phyloP scores from a whole-genome alignment of 2,888 invertebrate genomes.

The Zonitis immaculata region DNA sequence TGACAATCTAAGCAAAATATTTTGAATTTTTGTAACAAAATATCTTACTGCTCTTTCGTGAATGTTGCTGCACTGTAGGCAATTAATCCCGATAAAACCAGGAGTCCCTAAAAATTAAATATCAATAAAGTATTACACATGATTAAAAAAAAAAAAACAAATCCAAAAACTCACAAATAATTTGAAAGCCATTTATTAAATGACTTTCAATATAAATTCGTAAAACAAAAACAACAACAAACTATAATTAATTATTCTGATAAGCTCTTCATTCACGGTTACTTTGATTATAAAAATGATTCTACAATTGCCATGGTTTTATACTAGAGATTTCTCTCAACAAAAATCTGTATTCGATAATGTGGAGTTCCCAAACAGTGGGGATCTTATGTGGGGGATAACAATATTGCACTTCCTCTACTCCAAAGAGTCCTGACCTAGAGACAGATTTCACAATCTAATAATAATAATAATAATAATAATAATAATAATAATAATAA shows the following conservation, averaged over 20 bases:
- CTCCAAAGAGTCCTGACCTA: slow-evolving; percentile 23
- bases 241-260: not conserved
- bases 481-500: too few relatives aligned
- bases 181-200: slow-evolving; percentile 29
- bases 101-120: slow-evolving; percentile 10
- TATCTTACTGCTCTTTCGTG: slow-evolving; percentile 19
- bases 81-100: slow-evolving; percentile 11
- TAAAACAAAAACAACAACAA: slow-evolving; percentile 11
- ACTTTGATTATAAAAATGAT: slow-evolving; percentile 21
- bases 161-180: slow-evolving; percentile 23
- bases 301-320: slow-evolving; percentile 24
- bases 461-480: too few relatives aligned
- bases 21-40: not conserved
- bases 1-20: too few relatives aligned
- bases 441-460: slow-evolving; percentile 18
- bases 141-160: not conserved
- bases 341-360: slow-evolving; percentile 18
- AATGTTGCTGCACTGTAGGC: slow-evolving; percentile 18
- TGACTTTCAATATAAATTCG: slow-evolving; percentile 21
- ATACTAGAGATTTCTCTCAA: slow-evolving; percentile 27
- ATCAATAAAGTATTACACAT: not conserved
- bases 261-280: slow-evolving; percentile 20
- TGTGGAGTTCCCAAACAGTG: slow-evolving; percentile 22
- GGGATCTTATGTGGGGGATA: slow-evolving; percentile 19
- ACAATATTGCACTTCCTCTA: slow-evolving; percentile 10